phyloP scores from a whole-genome alignment of 2,888 invertebrate genomes.

The Buathra laborator region DNA sequence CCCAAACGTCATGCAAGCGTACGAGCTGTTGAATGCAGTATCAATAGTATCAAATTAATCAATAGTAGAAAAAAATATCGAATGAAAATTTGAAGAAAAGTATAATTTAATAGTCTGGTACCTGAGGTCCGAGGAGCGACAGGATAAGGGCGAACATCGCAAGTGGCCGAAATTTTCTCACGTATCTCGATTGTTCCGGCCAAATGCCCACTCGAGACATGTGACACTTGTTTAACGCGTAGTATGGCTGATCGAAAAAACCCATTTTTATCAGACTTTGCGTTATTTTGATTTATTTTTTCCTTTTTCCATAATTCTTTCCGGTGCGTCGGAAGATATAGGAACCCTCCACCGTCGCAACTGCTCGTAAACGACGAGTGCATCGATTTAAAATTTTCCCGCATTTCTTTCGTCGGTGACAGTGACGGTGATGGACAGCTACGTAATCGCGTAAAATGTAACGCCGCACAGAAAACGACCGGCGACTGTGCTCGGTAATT shows the following conservation, averaged over 20 bases:
- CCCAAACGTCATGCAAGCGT: not conserved
- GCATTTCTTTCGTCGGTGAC: not conserved
- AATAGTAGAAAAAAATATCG: not conserved
- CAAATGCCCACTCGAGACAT: conserved; percentile 9
- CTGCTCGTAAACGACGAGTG: not conserved
- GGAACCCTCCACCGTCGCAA: not conserved
- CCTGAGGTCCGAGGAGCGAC: conserved; percentile 1
- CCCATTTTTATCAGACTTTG: too few species aligned
- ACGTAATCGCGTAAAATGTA: not conserved
- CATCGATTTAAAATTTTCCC: not conserved
- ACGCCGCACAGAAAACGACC: not conserved
- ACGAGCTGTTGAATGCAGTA: conserved; percentile 5
- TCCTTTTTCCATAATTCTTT: too few species aligned
- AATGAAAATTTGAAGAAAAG: not conserved
- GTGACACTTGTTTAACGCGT: not conserved
- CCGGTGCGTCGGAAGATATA: too few species aligned
- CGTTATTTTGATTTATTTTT: too few species aligned
- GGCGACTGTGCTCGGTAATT: too few species aligned
- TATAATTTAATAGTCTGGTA: not conserved
- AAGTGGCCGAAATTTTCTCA: not conserved
- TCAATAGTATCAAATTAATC: too few species aligned
- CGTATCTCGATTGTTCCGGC: not conserved
- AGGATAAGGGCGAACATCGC: not conserved
- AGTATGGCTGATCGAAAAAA: not conserved
- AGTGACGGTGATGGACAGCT: not conserved